These are phyloP conservation scores for Plebejus anna DNA, from an alignment of 2,888 invertebrate species.

Conservation along the genomic window DNA sequence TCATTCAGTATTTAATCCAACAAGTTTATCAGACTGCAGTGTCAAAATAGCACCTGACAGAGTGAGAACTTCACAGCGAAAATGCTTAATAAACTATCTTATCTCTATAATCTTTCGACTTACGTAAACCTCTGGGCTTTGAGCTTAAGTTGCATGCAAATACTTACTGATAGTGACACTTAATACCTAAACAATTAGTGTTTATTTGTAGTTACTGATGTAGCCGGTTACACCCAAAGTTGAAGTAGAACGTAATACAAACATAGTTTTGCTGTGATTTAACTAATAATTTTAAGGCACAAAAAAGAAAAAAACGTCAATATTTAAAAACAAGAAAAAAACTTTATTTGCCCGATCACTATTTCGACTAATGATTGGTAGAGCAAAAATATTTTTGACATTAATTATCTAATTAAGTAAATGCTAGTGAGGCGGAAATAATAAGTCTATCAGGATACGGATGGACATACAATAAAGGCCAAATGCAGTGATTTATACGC, in stretches of 20 bases:
- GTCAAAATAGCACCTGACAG: conserved; percentile 44
- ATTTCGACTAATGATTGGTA: not conserved
- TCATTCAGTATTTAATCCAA: conserved; percentile 33
- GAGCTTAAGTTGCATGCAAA: conserved; percentile 35
- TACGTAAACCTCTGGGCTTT: conserved; percentile 38
- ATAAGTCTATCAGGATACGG: conserved; percentile 18
- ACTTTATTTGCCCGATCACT: not conserved
- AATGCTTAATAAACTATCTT: conserved; percentile 38
- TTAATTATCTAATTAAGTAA: conserved; percentile 11
- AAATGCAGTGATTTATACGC: conserved; percentile 36
- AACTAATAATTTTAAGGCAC: too few species aligned
- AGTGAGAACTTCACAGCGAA: conserved; percentile 39
- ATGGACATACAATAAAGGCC: conserved; percentile 36
- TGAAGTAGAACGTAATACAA: not conserved
- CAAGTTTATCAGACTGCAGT: conserved; percentile 34
- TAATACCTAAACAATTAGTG: conserved; percentile 22
- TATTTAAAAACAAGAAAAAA: too few species aligned
- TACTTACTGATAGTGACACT: conserved; percentile 34
- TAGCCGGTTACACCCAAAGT: not conserved
- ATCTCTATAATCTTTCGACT: conserved; percentile 37
- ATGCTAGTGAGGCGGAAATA: conserved; percentile 26
- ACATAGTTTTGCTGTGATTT: not conserved
- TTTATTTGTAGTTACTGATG: not conserved
- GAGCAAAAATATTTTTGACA: not conserved
- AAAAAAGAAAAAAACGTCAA: not conserved